Conservation (phyloP, 2,113 vertebrate genomes). For the Rhinolophus ferrumequinum region DNA sequence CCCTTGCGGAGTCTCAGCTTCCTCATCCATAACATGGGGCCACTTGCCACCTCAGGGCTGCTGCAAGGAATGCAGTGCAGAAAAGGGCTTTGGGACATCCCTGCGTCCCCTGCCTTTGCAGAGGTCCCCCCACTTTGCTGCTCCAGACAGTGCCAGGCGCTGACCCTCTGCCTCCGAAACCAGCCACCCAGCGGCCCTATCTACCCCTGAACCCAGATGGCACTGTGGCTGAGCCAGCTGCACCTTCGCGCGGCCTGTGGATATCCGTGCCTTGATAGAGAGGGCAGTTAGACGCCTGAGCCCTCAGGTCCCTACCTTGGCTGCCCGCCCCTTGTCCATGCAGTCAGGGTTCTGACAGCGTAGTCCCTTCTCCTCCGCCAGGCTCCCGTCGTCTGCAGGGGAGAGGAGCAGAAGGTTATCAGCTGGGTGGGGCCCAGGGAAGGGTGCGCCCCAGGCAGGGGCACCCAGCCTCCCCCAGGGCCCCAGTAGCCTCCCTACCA, state of each 20-base stretch:
- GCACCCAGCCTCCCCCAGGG: constrained; percentile 39
- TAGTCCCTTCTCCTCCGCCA: constrained; percentile 89
- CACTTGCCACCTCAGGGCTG: neutral
- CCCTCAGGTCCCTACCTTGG: constrained; percentile 87
- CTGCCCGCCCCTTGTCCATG: constrained; percentile 86
- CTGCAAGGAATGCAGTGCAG: neutral
- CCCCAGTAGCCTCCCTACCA: neutral
- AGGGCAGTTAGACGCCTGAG: neutral
- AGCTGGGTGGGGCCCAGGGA: neutral
- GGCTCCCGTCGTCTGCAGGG: constrained; percentile 89
- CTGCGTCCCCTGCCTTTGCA: neutral
- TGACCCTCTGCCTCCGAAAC: neutral
- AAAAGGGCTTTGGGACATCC: neutral
- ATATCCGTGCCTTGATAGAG: constrained; percentile 78
- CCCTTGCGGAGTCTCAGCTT: neutral
- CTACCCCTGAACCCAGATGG: neutral
- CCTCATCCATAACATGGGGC: neutral
- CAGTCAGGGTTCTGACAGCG: constrained; percentile 92
- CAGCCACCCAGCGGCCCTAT: neutral
- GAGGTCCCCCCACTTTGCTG: neutral
- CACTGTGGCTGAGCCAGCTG: constrained; percentile 85
- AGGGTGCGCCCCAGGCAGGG: neutral
- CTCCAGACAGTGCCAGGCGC: neutral
- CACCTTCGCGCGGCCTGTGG: constrained; percentile 82
- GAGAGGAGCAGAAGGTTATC: constrained; percentile 55